A percentile compares a stretch with the other conserved stretches of the same genome.
These are phyloP conservation scores for Chiloscyllium punctatum DNA, from an alignment of 2,797 vertebrate species.

Conservation along the genomic window DNA sequence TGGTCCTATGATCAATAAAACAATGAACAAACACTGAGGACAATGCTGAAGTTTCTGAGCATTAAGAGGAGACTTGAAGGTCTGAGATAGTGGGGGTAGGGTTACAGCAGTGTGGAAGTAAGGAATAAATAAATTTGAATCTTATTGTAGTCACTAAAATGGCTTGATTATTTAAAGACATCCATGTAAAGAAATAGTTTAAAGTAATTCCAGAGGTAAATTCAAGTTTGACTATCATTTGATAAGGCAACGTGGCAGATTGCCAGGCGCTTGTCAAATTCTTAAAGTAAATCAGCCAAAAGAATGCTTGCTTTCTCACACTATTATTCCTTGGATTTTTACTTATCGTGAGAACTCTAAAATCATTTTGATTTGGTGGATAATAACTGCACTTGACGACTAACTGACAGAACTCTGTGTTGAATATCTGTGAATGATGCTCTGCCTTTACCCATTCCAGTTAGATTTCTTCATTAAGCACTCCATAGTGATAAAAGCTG, in stretches of 20 bases:
- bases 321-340: background rate
- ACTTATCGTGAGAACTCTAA: background rate
- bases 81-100: too few species aligned
- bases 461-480: background rate
- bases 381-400: background rate
- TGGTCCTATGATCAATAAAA: background rate
- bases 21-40: background rate
- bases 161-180: background rate
- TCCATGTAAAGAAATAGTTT: background rate
- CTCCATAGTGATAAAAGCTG: background rate
- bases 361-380: background rate
- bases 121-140: background rate
- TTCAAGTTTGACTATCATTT: background rate
- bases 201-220: background rate
- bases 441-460: background rate
- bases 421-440: background rate
- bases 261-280: background rate
- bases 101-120: too few species aligned
- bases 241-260: background rate
- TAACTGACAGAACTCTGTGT: background rate
- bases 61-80: background rate
- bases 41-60: background rate
- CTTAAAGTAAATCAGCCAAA: background rate
- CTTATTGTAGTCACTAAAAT: background rate
- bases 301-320: background rate